Conservation (phyloP, 2,797 vertebrate genomes). For the Sebastolobus alascanus region DNA sequence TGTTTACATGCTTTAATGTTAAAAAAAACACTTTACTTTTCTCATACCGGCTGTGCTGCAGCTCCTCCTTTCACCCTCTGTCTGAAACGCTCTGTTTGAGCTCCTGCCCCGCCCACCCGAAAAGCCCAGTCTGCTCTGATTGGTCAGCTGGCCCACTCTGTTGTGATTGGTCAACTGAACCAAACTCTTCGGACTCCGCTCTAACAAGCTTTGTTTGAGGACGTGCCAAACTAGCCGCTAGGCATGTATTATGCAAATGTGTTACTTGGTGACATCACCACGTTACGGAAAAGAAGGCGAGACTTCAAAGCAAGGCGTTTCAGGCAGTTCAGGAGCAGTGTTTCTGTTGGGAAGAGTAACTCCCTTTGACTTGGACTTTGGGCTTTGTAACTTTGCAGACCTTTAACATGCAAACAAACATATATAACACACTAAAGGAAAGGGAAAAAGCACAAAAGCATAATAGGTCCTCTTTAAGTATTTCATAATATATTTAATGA, state of each 20-base stretch:
- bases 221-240: background rate
- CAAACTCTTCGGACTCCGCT: background rate
- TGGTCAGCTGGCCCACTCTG: too few species aligned
- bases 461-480: conserved; percentile 2
- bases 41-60: background rate
- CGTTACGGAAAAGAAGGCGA: background rate
- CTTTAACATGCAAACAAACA: background rate
- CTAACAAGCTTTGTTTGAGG: background rate
- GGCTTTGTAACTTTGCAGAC: background rate
- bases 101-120: too few species aligned
- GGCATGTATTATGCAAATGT: background rate
- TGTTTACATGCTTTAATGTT: background rate
- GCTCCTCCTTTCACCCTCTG: background rate
- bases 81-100: background rate
- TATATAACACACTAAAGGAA: background rate
- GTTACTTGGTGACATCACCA: background rate
- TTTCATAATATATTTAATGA: conserved; percentile 36
- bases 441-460: background rate
- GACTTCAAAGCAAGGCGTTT: background rate
- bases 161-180: too few species aligned
- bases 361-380: too few species aligned
- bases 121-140: too few species aligned
- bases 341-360: background rate
- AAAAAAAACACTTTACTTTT: background rate
- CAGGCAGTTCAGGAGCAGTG: background rate